phyloP scores from a whole-genome alignment of 2,113 vertebrate genomes.

The Syngnathus scovelli region DNA sequence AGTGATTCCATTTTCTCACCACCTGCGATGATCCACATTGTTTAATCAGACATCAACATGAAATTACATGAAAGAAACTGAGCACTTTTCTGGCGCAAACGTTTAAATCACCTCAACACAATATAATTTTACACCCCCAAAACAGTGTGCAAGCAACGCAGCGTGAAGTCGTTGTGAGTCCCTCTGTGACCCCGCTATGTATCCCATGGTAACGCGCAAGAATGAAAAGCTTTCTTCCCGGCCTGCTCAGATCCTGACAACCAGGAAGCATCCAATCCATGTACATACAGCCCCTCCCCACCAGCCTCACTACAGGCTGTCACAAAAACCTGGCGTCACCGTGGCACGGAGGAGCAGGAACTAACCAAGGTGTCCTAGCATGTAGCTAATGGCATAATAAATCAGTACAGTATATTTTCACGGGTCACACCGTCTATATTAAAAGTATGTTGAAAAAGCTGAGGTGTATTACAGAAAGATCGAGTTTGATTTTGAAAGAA shows the following conservation, averaged over 20 bases:
- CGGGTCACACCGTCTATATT: too few species aligned
- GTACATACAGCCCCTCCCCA: conserved; percentile 11
- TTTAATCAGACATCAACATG: background rate
- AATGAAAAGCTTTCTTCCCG: conserved; percentile 47
- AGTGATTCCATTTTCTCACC: background rate
- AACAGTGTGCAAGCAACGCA: conserved; percentile 8
- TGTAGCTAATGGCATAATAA: background rate
- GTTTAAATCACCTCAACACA: background rate
- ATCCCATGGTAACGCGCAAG: conserved; percentile 37
- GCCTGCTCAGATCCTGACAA: conserved; percentile 40
- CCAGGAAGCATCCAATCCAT: conserved; percentile 47
- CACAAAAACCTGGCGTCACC: conserved; percentile 30
- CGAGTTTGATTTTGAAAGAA: background rate
- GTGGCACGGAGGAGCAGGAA: background rate
- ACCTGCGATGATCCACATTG: background rate
- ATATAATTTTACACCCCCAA: background rate
- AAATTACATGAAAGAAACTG: background rate
- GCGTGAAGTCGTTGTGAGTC: conserved; percentile 4
- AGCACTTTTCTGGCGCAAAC: background rate
- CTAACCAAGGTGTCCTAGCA: background rate
- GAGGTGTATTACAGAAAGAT: too few species aligned
- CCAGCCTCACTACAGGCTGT: conserved; percentile 10
- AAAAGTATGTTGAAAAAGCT: too few species aligned
- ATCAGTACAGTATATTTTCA: background rate
- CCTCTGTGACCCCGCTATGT: conserved; percentile 13